These are phyloP conservation scores for Eira barbara DNA, from an alignment of 2,113 vertebrate species.

Conservation along the genomic window DNA sequence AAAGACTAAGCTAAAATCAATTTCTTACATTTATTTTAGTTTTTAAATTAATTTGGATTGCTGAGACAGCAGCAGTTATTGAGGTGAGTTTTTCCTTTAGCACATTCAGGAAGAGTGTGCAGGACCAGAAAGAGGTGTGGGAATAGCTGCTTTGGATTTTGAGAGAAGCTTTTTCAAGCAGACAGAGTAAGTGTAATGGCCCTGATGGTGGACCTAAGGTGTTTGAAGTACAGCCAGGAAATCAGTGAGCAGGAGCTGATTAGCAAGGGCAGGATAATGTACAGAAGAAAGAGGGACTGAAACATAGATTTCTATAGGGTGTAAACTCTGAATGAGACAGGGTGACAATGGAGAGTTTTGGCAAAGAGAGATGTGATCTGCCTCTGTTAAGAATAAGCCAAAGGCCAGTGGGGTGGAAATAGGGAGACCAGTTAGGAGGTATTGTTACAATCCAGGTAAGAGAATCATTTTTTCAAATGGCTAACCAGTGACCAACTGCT, in stretches of 20 bases:
- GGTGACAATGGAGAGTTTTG: neutral
- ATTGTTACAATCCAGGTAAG: neutral
- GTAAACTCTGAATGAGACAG: rapidly evolving
- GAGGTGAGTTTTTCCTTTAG: neutral
- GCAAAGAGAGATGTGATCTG: neutral
- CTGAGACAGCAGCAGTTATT: neutral
- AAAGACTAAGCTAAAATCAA: neutral
- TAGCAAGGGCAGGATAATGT: neutral
- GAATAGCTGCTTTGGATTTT: neutral
- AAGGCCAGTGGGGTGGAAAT: neutral
- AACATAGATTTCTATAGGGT: rapidly evolving
- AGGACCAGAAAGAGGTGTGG: neutral
- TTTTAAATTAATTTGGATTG: neutral
- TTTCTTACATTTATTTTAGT: neutral
- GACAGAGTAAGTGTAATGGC: neutral
- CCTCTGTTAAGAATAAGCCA: neutral
- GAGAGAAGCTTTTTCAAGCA: neutral
- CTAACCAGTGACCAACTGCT: neutral
- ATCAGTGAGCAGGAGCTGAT: neutral
- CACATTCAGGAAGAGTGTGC: neutral
- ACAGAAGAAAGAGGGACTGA: neutral
- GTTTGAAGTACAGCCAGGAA: neutral
- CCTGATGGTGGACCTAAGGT: neutral
- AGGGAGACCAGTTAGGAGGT: neutral
- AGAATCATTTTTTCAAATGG: neutral